These are phyloP conservation scores for Protosalanx chinensis DNA, from an alignment of 2,797 vertebrate species.

Conservation along the genomic window DNA sequence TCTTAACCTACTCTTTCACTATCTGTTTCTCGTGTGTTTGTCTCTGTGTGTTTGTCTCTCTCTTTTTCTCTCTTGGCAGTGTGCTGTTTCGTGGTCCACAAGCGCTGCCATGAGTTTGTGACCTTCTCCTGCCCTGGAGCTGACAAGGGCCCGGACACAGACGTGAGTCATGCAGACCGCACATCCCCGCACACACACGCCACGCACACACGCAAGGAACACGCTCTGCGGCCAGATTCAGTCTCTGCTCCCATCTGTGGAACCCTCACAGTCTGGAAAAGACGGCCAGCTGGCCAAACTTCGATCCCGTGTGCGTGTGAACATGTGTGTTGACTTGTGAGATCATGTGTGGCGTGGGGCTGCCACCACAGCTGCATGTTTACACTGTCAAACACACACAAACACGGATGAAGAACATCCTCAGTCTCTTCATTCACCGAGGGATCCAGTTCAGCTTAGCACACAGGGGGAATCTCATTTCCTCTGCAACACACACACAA, in stretches of 20 bases:
- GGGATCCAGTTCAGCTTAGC: too few species aligned
- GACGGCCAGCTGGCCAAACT: background rate
- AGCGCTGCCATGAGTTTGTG: constrained; percentile 83
- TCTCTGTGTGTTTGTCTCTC: background rate
- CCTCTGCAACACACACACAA: too few species aligned
- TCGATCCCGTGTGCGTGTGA: too few species aligned
- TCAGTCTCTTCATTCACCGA: too few species aligned
- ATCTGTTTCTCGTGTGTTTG: background rate
- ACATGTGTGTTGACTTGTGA: too few species aligned
- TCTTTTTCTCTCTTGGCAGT: constrained; percentile 55
- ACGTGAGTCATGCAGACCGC: constrained; percentile 66
- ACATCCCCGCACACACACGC: background rate
- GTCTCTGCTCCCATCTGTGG: background rate
- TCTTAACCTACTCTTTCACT: too few species aligned
- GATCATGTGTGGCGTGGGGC: too few species aligned
- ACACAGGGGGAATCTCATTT: too few species aligned
- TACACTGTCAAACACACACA: too few species aligned
- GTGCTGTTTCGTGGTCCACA: constrained; percentile 84
- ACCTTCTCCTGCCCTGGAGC: constrained; percentile 79
- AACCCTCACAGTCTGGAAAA: background rate
- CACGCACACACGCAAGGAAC: background rate
- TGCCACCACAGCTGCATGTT: too few species aligned
- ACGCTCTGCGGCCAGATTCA: background rate
- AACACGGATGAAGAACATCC: too few species aligned
- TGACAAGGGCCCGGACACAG: constrained; percentile 78